These are phyloP conservation scores for Dynastes grantii DNA, from an alignment of 2,888 invertebrate species.

Conservation along the genomic window DNA sequence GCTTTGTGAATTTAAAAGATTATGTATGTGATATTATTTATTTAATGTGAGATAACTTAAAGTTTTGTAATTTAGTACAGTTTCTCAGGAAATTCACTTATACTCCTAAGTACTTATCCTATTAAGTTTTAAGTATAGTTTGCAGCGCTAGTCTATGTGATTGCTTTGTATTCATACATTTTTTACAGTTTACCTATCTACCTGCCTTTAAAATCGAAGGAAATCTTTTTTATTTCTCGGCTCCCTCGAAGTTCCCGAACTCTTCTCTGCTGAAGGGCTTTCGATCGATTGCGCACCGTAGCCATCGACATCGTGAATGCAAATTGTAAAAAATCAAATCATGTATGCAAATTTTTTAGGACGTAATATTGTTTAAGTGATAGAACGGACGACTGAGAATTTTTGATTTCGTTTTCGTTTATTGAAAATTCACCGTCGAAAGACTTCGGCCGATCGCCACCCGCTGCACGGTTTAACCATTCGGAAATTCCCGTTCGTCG, in stretches of 20 bases:
- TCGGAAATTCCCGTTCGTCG: conserved; percentile 13
- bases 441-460: conserved; percentile 6
- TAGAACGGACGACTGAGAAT: conserved; percentile 31
- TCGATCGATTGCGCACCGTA: conserved; percentile 21
- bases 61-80: no score
- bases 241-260: background rate
- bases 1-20: no score
- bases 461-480: conserved; percentile 4
- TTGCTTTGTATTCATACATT: no score
- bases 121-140: no score
- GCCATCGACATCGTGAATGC: conserved; percentile 19
- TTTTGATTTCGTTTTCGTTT: conserved; percentile 22
- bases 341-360: conserved; percentile 52
- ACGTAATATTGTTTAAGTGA: conserved; percentile 37
- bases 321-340: conserved; percentile 51
- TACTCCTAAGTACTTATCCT: no score
- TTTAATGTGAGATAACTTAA: no score
- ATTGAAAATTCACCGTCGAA: conserved; percentile 24
- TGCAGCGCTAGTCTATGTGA: no score
- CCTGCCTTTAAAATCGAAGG: background rate
- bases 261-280: background rate
- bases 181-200: background rate
- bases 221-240: background rate
- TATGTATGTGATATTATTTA: no score
- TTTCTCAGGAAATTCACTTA: no score